Conservation (phyloP, 2,797 vertebrate species). For the Myotis vivesi region DNA sequence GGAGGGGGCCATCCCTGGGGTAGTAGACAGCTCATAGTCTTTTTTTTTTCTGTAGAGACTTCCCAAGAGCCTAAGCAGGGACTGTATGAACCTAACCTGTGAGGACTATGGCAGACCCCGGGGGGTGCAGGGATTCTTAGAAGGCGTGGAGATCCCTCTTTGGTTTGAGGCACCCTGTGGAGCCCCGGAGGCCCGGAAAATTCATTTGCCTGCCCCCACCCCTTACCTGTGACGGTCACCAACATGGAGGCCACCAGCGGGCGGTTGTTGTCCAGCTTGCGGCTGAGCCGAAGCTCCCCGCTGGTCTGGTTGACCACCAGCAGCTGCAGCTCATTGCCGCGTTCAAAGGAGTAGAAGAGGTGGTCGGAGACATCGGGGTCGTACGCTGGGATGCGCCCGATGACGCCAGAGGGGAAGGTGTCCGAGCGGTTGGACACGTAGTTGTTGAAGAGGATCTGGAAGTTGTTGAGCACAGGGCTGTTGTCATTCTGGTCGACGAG, state of each 20-base stretch:
- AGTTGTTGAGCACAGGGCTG: conserved; percentile 93
- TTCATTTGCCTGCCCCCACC: background rate
- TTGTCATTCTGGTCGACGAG: conserved; percentile 99
- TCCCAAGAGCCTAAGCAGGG: conserved; percentile 5
- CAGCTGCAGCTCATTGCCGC: conserved; percentile 96
- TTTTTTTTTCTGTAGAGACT: background rate
- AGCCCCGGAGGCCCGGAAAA: background rate
- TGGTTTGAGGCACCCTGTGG: background rate
- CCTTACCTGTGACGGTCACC: conserved; percentile 97
- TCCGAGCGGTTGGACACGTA: conserved; percentile 98
- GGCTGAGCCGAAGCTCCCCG: conserved; percentile 95
- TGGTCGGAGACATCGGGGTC: conserved; percentile 96
- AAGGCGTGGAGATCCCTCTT: background rate
- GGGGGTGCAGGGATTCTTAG: background rate
- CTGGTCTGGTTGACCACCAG: conserved; percentile 97
- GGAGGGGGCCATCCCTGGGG: background rate
- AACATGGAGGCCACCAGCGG: conserved; percentile 97
- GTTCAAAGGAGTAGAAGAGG: conserved; percentile 96
- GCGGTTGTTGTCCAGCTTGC: conserved; percentile 98
- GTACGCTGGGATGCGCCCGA: conserved; percentile 95
- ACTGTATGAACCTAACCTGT: background rate
- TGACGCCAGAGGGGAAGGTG: conserved; percentile 95
- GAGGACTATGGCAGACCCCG: background rate
- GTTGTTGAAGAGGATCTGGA: conserved; percentile 99
- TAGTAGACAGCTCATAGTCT: background rate